Evolutionary conservation across 1,140 invertebrate species (phyloP), one percentile per base, ranked within the genome.

Genomic region (Euwallacea fornicatus): DNA sequence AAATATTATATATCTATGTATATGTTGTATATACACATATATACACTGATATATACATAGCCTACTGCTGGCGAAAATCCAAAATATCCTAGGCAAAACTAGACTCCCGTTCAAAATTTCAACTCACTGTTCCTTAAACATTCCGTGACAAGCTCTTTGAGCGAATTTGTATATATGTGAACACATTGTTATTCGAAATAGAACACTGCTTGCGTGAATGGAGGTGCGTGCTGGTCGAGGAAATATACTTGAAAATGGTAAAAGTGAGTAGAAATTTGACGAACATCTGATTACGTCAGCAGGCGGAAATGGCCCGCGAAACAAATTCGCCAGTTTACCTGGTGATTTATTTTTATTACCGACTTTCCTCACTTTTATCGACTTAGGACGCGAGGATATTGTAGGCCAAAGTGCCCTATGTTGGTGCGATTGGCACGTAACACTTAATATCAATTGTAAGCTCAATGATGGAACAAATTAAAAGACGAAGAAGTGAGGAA

Each of bases 211-310:
- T 54, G 62, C 61, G 65, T 66, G 60, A 66, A 60, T 55, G 47
- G 47, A 47, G 21, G 21, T 33, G 21, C 21, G 21, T 33, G 21
- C 21, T 33, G 21, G 21, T 33, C 21, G 21, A 33, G 21, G 21
- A 33, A 33, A 33, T 33, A 33, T 33, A 33, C 21, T 33, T 33
- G 21, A 71, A 71, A 71, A 71, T 68, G 69, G 69, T 58, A 65
- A 65, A 71, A 71, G 69, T 71, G 69, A 71, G 69, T 65, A 71
- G 66, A 71, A 71, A 71, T 71, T 71, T 71, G 69, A 71, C 69
- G 69, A 71, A 71, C 69, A 59, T 59, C 64, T 47, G 69, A 71
- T 71, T 71, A 65, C 69, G 69, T 71, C 69, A 71, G 13, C 42
- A 10, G 60, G 53, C 61, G 69, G 69, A 71, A 71, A 65, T 71